A percentile compares a stretch with the other conserved stretches of the same genome.
These are phyloP conservation scores for Tympanoctomys barrerae DNA, from an alignment of 2,797 vertebrate genomes.

Conservation along the genomic window DNA sequence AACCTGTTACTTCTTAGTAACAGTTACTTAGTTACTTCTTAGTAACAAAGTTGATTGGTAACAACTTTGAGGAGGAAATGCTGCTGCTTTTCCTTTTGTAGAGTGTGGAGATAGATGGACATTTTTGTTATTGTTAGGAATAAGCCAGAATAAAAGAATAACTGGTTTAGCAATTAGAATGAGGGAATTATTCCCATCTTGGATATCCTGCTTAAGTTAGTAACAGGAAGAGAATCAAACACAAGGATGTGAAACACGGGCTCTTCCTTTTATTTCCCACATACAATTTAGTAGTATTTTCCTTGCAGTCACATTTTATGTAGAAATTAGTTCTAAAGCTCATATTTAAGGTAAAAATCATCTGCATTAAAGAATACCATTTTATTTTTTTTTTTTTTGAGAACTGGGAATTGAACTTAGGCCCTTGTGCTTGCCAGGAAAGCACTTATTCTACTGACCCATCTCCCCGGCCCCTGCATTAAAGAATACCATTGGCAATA, in stretches of 20 bases:
- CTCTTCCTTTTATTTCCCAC: background rate
- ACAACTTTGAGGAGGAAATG: background rate
- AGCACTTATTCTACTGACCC: no score
- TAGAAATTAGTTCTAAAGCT: background rate
- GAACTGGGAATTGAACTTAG: no score
- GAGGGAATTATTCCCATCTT: background rate
- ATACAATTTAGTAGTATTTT: background rate
- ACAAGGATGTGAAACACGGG: background rate
- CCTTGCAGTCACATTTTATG: background rate
- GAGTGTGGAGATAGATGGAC: background rate
- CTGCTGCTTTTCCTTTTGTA: background rate
- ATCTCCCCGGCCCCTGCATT: background rate
- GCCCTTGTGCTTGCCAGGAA: no score
- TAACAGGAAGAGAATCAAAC: background rate
- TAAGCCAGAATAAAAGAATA: background rate
- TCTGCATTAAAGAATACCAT: background rate
- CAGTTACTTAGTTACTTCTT: no score
- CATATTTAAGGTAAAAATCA: background rate
- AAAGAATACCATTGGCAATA: background rate
- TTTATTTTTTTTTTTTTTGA: no score
- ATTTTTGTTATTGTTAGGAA: conserved; percentile 16
- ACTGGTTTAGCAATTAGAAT: background rate
- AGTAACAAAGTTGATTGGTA: background rate
- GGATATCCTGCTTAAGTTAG: background rate
- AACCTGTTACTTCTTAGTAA: no score